Base-by-base conservation (phyloP, 2,797 vertebrate species). In the Notolepis coatsorum region DNA sequence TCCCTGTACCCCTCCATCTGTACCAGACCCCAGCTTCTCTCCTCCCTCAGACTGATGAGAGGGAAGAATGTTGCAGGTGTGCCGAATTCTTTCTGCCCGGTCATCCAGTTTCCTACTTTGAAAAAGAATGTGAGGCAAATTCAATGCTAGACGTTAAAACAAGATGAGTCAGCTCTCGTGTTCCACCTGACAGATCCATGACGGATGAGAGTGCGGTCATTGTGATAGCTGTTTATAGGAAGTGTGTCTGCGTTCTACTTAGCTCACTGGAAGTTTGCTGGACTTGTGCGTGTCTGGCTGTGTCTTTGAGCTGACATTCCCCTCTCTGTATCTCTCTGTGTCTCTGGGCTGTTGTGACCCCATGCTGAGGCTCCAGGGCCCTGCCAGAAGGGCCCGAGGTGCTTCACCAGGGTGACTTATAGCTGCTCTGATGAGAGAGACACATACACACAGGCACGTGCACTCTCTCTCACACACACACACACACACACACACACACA, bases 271-370 rank as follows among this genome's bases (percentile, higher is more conserved):
- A 12, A 2, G 9, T 68, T 60, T 74, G 23, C 57, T 43, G 31
- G 12, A 68, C 62, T 39, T 73, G 54, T 68, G 58, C 64, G 59
- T 70, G 71, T 82, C 74, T 80, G 66, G 60, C 63, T 81, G 68
- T 85, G 87, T 86, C 88, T 89, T 90, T 92, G 78, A 84, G 64
- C 66, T 89, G 90, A 91, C 88, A 87, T 91, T 90, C 79, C 65
- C 56, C 51, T 15, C 50, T 21, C 5, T 37, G 38, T 42, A 39
- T 61, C 68, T 69, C 68, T 78, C 61, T 53, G 45, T 80, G 77
- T 89, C 80, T 71, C 71, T 80, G 71, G 75, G 81, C 81, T 73
- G 80, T 63, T 69, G 72, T 83, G 86, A 89, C 79, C 86, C 80
- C 85, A 81, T 76, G 79, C 85, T 87, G 86, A 68, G 87, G 75